phyloP scores from a whole-genome alignment of 2,797 vertebrate genomes.

The Eidolon dupreanum region DNA sequence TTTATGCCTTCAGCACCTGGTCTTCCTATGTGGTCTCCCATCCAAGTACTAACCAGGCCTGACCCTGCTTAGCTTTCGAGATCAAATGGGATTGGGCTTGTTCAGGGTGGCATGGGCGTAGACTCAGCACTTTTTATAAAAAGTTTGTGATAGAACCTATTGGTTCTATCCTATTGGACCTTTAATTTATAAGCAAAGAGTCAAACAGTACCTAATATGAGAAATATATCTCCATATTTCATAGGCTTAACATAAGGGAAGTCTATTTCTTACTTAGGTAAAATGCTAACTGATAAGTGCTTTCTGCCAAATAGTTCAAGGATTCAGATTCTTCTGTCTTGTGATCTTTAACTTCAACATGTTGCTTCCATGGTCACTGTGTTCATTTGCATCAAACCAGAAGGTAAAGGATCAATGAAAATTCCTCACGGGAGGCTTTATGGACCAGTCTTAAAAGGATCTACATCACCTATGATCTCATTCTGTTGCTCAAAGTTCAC shows the following conservation, averaged over 20 bases:
- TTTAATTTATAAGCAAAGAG: slow-evolving; percentile 28
- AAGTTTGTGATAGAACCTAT: neutral
- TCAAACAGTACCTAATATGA: neutral
- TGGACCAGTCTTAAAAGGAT: neutral
- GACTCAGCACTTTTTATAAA: neutral
- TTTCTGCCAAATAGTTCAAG: slow-evolving; percentile 15
- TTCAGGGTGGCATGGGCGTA: too few relatives aligned
- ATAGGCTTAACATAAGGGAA: neutral
- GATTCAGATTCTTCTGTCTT: neutral
- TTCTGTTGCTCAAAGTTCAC: neutral
- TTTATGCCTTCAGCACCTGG: too few relatives aligned
- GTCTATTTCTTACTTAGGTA: neutral
- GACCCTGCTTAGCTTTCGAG: too few relatives aligned
- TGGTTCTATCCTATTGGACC: neutral
- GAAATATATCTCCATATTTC: neutral
- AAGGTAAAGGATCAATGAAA: neutral
- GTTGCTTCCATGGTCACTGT: neutral
- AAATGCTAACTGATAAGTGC: neutral
- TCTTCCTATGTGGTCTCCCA: too few relatives aligned
- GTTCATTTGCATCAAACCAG: neutral
- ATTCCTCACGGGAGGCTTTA: neutral
- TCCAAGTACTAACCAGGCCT: too few relatives aligned
- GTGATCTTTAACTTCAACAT: neutral
- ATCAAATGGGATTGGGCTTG: too few relatives aligned
- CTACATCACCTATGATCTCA: neutral